A percentile compares a stretch with the other conserved stretches of the same genome.
Evolutionary conservation across 2,888 invertebrate species (phyloP).

Genomic region (Andricus quercusramuli): DNA sequence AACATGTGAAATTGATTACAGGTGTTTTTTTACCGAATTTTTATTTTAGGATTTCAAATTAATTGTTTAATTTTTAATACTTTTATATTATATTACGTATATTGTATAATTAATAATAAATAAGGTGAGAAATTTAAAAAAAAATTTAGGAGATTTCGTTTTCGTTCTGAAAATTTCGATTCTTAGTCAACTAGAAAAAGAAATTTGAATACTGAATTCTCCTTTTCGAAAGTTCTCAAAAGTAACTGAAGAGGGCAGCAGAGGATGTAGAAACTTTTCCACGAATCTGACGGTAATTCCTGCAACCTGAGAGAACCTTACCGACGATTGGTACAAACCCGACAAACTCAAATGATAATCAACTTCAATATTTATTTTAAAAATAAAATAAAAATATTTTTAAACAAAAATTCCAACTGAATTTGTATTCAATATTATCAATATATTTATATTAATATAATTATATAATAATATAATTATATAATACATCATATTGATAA

Average conservation of each 20-base stretch:
- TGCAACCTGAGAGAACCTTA: background rate
- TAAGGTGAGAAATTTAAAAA: background rate
- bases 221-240: background rate
- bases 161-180: too few relatives aligned
- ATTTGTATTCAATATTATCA: too few relatives aligned
- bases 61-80: too few relatives aligned
- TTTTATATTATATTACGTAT: background rate
- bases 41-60: too few relatives aligned
- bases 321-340: background rate
- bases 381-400: too few relatives aligned
- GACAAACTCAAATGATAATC: background rate
- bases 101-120: background rate
- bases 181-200: background rate
- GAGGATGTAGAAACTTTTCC: background rate
- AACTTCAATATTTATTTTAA: background rate
- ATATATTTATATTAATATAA: too few relatives aligned
- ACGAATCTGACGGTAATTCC: background rate
- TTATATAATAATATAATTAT: too few relatives aligned
- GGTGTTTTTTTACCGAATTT: too few relatives aligned
- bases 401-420: background rate
- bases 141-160: too few relatives aligned
- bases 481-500: too few relatives aligned
- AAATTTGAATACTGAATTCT: background rate
- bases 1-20: too few relatives aligned
- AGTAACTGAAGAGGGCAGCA: constrained; percentile 5